Evolutionary conservation across 2,797 vertebrate genomes (phyloP).

Genomic region (Notoglanidium macrostoma): DNA sequence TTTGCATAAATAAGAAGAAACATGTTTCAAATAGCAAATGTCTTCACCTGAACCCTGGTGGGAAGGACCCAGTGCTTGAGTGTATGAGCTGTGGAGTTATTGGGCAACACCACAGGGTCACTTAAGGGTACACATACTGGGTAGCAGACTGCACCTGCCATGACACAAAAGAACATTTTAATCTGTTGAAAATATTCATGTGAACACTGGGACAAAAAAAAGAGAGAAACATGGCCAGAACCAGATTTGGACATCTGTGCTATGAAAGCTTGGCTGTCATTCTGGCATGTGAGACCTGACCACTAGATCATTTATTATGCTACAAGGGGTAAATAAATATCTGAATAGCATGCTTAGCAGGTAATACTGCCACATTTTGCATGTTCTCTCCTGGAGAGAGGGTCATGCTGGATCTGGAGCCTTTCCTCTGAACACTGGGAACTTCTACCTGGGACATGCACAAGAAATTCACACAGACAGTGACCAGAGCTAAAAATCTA

Average conservation of each 20-base stretch:
- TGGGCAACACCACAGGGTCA: conserved; percentile 85
- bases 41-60: conserved; percentile 83
- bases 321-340: not conserved
- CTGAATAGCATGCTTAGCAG: conserved; percentile 49
- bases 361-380: not conserved
- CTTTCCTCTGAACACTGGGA: not conserved
- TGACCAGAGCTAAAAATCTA: not conserved
- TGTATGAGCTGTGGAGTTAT: conserved; percentile 78
- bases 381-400: not conserved
- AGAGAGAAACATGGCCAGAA: not conserved
- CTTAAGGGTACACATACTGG: conserved; percentile 82
- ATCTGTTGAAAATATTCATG: conserved; percentile 66
- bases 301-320: not conserved
- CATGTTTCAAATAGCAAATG: conserved; percentile 23
- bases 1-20: not conserved
- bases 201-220: conserved; percentile 23
- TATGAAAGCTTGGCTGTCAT: not conserved
- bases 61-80: conserved; percentile 89
- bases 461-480: not conserved
- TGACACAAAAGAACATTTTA: conserved; percentile 54
- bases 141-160: conserved; percentile 83
- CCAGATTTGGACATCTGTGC: not conserved
- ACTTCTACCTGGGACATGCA: not conserved
- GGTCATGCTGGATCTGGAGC: not conserved
- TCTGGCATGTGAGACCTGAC: not conserved